These are phyloP conservation scores for Orthonyx spaldingii DNA, from an alignment of 2,113 vertebrate species.

Conservation along the genomic window DNA sequence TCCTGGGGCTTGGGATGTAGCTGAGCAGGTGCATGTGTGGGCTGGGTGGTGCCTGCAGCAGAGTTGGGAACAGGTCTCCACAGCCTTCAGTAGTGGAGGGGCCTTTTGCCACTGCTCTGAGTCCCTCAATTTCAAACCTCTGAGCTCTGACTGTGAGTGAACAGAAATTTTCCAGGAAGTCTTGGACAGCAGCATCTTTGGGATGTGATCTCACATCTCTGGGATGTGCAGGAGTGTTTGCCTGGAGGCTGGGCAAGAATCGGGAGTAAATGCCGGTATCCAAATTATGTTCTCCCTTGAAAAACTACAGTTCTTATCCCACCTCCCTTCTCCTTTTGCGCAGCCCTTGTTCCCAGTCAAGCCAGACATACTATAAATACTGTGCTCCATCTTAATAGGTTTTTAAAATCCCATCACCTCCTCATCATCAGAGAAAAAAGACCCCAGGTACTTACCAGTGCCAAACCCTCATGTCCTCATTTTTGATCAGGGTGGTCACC, in stretches of 20 bases:
- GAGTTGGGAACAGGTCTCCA: neutral
- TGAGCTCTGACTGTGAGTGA: neutral
- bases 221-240: neutral
- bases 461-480: neutral
- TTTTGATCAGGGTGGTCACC: neutral
- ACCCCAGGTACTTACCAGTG: neutral
- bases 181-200: neutral
- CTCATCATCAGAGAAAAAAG: neutral
- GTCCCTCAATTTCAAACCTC: neutral
- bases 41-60: neutral
- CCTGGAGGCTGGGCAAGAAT: neutral
- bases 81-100: neutral
- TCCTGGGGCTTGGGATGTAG: neutral
- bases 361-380: neutral
- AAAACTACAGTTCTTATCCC: neutral
- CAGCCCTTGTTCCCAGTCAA: neutral
- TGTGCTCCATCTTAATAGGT: neutral
- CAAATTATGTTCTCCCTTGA: neutral
- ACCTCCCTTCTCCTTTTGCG: neutral
- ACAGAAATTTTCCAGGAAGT: neutral
- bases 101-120: rapidly evolving
- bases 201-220: neutral
- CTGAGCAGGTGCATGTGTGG: rapidly evolving
- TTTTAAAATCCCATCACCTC: neutral
- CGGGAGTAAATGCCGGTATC: neutral